A percentile compares a stretch with the other conserved stretches of the same genome.
Conservation (phyloP, 2,888 invertebrate genomes). For the Liposcelis brunnea region DNA sequence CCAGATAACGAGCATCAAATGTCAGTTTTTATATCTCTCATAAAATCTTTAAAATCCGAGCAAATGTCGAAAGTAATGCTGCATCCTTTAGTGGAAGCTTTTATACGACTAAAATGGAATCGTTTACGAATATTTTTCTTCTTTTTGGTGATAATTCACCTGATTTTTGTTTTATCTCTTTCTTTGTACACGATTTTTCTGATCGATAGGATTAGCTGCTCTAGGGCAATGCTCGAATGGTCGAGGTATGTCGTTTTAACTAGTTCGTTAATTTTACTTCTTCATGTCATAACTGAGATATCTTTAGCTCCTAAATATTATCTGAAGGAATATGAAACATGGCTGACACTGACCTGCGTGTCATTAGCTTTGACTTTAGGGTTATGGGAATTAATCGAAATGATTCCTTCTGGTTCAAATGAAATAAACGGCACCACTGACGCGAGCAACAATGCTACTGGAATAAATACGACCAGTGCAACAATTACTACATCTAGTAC, state of each 20-base stretch:
- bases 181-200: constrained; percentile 21
- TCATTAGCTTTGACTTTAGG: constrained; percentile 23
- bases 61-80: constrained; percentile 27
- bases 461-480: too few species aligned
- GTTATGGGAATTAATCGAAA: constrained; percentile 14
- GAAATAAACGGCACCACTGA: constrained; percentile 11
- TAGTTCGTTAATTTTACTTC: constrained; percentile 16
- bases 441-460: too few species aligned
- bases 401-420: neutral
- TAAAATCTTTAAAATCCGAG: constrained; percentile 25
- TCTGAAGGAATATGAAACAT: constrained; percentile 26
- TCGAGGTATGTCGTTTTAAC: constrained; percentile 13
- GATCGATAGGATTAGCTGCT: neutral
- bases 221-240: constrained; percentile 1
- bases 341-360: constrained; percentile 26
- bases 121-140: constrained; percentile 31
- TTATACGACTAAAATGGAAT: constrained; percentile 33
- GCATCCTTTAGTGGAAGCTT: constrained; percentile 31
- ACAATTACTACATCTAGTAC: too few species aligned
- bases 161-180: constrained; percentile 26
- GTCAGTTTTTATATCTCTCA: constrained; percentile 27
- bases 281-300: constrained; percentile 13
- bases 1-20: constrained; percentile 27
- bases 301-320: constrained; percentile 19
- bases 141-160: constrained; percentile 25